Evolutionary conservation across 2,888 invertebrate species (phyloP).

Genomic region (Eumerus sabulonum): DNA sequence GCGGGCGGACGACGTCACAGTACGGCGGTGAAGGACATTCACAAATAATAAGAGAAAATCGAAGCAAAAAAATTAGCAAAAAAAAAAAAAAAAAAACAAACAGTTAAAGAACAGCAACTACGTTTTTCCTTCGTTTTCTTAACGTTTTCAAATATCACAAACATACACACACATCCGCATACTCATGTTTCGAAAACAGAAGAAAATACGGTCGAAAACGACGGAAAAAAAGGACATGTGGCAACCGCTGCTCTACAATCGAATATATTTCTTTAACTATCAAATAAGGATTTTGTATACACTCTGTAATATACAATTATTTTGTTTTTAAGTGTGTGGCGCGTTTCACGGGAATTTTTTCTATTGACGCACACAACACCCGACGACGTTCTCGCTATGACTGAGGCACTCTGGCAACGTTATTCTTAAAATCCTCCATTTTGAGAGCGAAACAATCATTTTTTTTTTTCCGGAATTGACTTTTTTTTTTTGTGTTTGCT

Average conservation of each 20-base stretch:
- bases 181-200: not conserved
- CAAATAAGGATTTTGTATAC: slow-evolving; percentile 38
- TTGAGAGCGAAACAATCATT: slow-evolving; percentile 51
- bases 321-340: slow-evolving; percentile 60
- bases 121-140: slow-evolving; percentile 9
- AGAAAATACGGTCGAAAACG: slow-evolving; percentile 8
- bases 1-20: slow-evolving; percentile 58
- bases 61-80: slow-evolving; percentile 24
- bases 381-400: slow-evolving; percentile 79
- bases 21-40: slow-evolving; percentile 65
- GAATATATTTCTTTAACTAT: slow-evolving; percentile 14
- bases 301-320: slow-evolving; percentile 22
- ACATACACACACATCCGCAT: slow-evolving; percentile 5
- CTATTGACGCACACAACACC: slow-evolving; percentile 77
- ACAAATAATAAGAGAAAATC: slow-evolving; percentile 49
- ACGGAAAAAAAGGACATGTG: slow-evolving; percentile 28
- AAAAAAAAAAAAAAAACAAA: slow-evolving; percentile 44
- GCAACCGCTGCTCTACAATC: slow-evolving; percentile 36
- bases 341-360: slow-evolving; percentile 64
- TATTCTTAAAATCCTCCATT: slow-evolving; percentile 62
- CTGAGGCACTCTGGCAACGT: slow-evolving; percentile 73
- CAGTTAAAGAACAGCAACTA: slow-evolving; percentile 61
- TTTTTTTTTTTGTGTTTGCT: no score
- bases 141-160: slow-evolving; percentile 9
- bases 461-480: slow-evolving; percentile 16